These are phyloP conservation scores for Hirtodrosophila cameraria DNA, from an alignment of 2,888 invertebrate genomes.

Conservation along the genomic window DNA sequence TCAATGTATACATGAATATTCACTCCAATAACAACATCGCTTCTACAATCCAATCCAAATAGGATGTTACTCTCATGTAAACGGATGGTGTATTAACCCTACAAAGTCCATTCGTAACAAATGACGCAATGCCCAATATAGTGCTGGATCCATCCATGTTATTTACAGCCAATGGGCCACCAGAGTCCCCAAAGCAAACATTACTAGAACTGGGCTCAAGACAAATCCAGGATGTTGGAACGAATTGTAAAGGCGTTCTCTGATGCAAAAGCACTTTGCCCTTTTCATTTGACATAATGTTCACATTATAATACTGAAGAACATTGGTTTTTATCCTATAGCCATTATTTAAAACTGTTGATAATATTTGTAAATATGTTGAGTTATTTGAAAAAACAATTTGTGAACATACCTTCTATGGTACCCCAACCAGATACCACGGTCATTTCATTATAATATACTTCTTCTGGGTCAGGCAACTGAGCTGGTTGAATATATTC, in stretches of 20 bases:
- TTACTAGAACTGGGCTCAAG: not conserved
- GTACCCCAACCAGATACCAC: constrained; percentile 21
- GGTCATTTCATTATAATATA: not conserved
- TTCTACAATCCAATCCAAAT: constrained; percentile 9
- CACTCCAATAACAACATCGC: no score
- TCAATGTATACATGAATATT: not conserved
- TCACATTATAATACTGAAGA: not conserved
- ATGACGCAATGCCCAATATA: constrained; percentile 14
- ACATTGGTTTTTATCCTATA: no score
- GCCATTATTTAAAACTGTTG: no score
- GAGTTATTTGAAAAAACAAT: no score
- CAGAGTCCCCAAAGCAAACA: constrained; percentile 3
- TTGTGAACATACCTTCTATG: not conserved
- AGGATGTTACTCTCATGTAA: constrained; percentile 4
- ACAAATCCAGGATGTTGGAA: constrained; percentile 15
- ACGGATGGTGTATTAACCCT: fast-evolving
- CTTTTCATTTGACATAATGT: constrained; percentile 3
- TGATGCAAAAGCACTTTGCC: not conserved
- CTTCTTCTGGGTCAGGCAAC: not conserved
- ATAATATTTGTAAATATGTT: no score
- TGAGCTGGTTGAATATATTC: constrained; percentile 16
- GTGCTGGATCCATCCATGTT: not conserved
- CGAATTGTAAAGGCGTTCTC: fast-evolving
- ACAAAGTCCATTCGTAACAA: fast-evolving
- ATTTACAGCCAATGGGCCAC: constrained; percentile 16